These are phyloP conservation scores for Cordylochernes scorpioides DNA, from an alignment of 2,888 invertebrate species.

Conservation along the genomic window DNA sequence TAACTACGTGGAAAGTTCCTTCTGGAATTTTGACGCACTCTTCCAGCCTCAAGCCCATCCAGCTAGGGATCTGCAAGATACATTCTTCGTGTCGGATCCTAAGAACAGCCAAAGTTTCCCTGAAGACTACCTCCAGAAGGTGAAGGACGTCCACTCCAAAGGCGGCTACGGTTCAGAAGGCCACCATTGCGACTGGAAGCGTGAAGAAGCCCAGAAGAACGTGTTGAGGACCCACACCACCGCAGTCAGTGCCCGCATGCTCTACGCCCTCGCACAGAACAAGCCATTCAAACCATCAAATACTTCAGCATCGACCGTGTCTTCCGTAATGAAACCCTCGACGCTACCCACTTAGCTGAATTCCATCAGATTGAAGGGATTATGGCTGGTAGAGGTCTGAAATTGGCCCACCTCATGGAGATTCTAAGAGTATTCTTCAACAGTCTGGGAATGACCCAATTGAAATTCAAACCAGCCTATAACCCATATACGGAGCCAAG, in stretches of 20 bases:
- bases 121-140: constrained; percentile 55
- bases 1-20: constrained; percentile 83
- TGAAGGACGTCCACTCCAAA: constrained; percentile 59
- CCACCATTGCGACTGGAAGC: constrained; percentile 78
- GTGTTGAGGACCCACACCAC: constrained; percentile 90
- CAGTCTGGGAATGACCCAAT: constrained; percentile 58
- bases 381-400: constrained; percentile 62
- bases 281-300: no score
- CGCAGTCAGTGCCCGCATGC: constrained; percentile 79
- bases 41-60: constrained; percentile 98
- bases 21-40: constrained; percentile 98
- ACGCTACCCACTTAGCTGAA: constrained; percentile 94
- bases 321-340: constrained; percentile 90
- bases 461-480: constrained; percentile 97
- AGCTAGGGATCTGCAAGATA: constrained; percentile 91
- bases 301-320: constrained; percentile 96
- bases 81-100: constrained; percentile 64
- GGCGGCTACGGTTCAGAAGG: constrained; percentile 74
- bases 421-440: constrained; percentile 69
- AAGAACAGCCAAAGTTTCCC: constrained; percentile 39
- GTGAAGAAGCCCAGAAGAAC: constrained; percentile 84
- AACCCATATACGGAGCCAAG: constrained; percentile 99
- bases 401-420: constrained; percentile 68
- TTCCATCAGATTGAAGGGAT: constrained; percentile 97
- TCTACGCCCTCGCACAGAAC: constrained; percentile 63